These are phyloP conservation scores for Origma solitaria DNA, from an alignment of 2,113 vertebrate species.

Conservation along the genomic window DNA sequence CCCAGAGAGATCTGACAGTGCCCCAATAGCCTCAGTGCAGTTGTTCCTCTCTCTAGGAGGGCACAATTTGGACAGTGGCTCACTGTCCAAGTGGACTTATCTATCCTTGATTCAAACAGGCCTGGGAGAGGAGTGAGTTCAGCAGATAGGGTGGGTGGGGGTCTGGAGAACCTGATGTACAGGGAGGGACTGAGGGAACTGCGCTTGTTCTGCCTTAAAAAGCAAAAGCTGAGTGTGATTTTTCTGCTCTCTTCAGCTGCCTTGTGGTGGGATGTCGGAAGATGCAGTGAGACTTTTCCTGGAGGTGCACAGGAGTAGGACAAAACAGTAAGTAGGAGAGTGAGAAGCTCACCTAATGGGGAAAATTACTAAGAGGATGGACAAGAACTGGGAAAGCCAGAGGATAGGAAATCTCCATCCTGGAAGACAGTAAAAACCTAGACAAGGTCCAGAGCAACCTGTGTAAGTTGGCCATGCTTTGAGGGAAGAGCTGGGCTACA, in stretches of 20 bases:
- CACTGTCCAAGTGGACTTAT: neutral
- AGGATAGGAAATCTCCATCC: neutral
- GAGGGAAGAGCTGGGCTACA: neutral
- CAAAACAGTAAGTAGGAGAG: neutral
- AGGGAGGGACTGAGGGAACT: neutral
- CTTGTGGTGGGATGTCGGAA: neutral
- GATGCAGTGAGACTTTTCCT: neutral
- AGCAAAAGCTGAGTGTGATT: neutral
- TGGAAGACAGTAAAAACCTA: neutral
- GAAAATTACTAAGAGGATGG: neutral
- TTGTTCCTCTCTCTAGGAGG: neutral
- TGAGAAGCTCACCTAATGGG: neutral
- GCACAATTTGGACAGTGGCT: neutral
- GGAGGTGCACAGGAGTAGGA: neutral
- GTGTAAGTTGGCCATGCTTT: neutral
- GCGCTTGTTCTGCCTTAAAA: neutral
- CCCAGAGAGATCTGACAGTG: neutral
- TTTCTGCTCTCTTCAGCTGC: neutral
- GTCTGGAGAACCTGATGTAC: neutral
- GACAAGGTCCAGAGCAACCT: neutral
- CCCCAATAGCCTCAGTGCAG: neutral
- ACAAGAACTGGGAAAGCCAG: neutral
- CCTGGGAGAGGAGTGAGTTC: neutral
- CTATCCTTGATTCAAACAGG: neutral
- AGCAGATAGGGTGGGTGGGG: neutral